Base-by-base conservation (phyloP, 1,140 invertebrate species). In the Camponotus vicinus region DNA sequence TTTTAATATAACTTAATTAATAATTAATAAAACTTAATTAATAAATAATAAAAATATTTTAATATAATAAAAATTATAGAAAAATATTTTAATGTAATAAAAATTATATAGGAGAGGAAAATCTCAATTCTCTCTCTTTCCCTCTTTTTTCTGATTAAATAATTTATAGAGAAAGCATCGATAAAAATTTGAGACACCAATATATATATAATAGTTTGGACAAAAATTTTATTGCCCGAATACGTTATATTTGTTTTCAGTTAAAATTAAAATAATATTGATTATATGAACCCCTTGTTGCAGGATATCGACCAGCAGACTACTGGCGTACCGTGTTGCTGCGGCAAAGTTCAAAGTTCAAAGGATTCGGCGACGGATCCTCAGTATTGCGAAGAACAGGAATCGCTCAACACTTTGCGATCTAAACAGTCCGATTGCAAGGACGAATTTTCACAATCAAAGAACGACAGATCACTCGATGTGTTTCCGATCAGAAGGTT, bases 251-350 rank as follows among this genome's bases (percentile, higher is more conserved):
- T 13, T 18, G 27, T 27, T 66, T 13, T 77, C 8, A 5, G 15
- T 42, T 83, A 40, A 49, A 70, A 83, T 78, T 66, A n/a, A 78
- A 79, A 78, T 63, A 61, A 63, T 27, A 42, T 64, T 59, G 32
- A 32, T 83, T 34, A 82, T 8, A 34, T 18, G 27, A 52, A 40
- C 45, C 18, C 49, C 21, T 85, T 71, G 45, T 79, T 89, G n/a
- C 79, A 93, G 93, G 89, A 88, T 55, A 84, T 85, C 69, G 88
- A 86, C 34, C 59, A 82, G n/a, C 67, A 57, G 6, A 49, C 18
- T 18, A 85, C 27, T 27, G 27, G 85, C 9, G n/a, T 75, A 4
- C 15, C 61, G 34, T 92, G 91, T 49, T 59, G 45, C 52, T 92
- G 90, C 42, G 59, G 37, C 18, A 86, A 79, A 64, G 73, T 67